These are phyloP conservation scores for Percopsis omiscomaycus DNA, from an alignment of 2,797 vertebrate species.

Conservation along the genomic window DNA sequence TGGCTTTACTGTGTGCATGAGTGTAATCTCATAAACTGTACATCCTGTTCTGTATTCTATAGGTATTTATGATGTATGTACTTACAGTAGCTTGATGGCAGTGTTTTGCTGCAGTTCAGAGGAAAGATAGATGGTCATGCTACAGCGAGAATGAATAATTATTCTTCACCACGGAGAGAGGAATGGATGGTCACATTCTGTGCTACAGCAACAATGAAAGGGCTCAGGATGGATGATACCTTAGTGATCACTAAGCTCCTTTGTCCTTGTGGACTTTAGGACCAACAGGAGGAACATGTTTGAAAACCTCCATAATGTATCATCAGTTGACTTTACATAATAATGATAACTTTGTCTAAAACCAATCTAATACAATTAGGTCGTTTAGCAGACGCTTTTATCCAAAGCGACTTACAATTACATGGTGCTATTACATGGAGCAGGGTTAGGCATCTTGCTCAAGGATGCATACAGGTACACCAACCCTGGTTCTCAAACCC, in stretches of 20 bases:
- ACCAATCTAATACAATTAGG: no score
- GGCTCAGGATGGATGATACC: slow-evolving; percentile 42
- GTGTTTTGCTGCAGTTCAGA: slow-evolving; percentile 33
- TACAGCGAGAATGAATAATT: slow-evolving; percentile 46
- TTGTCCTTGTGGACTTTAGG: slow-evolving; percentile 43
- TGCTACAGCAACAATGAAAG: slow-evolving; percentile 29
- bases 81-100: slow-evolving; percentile 21
- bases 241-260: slow-evolving; percentile 33
- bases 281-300: slow-evolving; percentile 31
- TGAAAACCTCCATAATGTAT: slow-evolving; percentile 29
- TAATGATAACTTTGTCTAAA: neutral
- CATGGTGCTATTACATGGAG: no score
- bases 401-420: no score
- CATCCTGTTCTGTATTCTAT: slow-evolving; percentile 22
- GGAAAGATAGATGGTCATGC: slow-evolving; percentile 41
- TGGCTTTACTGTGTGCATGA: no score
- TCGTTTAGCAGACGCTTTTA: no score
- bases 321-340: slow-evolving; percentile 1
- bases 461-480: no score
- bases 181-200: slow-evolving; percentile 37
- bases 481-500: no score
- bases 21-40: neutral
- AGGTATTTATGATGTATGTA: slow-evolving; percentile 19
- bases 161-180: slow-evolving; percentile 15
- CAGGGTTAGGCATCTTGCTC: no score